These are phyloP conservation scores for Lasioglossum albipes DNA, from an alignment of 1,140 invertebrate genomes.

Conservation along the genomic window DNA sequence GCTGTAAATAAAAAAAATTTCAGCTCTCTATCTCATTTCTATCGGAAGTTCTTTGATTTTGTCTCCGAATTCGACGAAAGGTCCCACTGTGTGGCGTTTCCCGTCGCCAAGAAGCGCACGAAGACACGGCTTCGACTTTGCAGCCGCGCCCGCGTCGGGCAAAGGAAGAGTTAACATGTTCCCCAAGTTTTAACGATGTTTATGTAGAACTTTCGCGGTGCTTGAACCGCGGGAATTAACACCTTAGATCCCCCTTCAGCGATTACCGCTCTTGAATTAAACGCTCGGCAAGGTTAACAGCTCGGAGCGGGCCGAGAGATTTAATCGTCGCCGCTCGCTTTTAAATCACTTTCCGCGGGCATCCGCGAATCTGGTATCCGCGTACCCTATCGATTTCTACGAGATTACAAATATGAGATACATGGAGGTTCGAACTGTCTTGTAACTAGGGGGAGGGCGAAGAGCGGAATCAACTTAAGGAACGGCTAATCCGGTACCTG, in stretches of 20 bases:
- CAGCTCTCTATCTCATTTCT: no score
- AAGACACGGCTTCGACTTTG: neutral
- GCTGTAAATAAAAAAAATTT: no score
- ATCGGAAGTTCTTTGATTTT: no score
- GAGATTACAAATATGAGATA: neutral
- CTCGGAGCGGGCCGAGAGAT: neutral
- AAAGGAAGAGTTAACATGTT: conserved; percentile 1
- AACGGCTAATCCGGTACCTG: conserved; percentile 58
- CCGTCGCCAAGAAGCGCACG: neutral
- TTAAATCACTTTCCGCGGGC: neutral
- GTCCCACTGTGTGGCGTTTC: no score
- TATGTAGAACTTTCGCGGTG: neutral
- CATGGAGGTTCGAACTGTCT: conserved; percentile 8
- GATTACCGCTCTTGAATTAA: neutral
- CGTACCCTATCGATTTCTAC: neutral
- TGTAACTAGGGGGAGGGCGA: neutral
- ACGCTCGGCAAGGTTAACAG: neutral
- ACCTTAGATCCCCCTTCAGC: neutral
- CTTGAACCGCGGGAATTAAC: conserved; percentile 11
- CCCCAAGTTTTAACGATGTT: conserved; percentile 34
- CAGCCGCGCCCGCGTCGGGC: neutral
- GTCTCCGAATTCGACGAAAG: no score
- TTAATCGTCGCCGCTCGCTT: neutral
- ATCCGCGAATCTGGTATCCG: no score
- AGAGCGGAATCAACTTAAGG: conserved; percentile 24